A percentile compares a stretch with the other conserved stretches of the same genome.
Conservation (phyloP, 2,888 invertebrate species). For the Hololepta plana region DNA sequence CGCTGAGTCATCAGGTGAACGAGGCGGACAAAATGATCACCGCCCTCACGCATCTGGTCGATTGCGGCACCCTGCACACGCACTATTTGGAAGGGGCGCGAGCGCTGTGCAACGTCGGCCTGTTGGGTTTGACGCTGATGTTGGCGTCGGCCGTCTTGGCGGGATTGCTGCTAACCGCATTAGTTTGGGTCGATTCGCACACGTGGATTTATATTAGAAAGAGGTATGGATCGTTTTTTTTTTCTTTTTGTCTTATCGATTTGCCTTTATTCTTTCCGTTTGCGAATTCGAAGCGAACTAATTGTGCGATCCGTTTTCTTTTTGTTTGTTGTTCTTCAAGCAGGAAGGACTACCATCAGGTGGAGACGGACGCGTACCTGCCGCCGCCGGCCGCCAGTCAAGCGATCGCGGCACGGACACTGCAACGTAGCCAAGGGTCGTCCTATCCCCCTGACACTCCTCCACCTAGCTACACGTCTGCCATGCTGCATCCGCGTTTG, state of each 20-base stretch:
- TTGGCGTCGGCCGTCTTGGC: conserved; percentile 71
- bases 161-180: conserved; percentile 76
- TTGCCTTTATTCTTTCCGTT: conserved; percentile 1
- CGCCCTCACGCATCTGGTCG: conserved; percentile 50
- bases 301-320: conserved; percentile 1
- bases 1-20: conserved; percentile 59
- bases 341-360: conserved; percentile 63
- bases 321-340: conserved; percentile 15
- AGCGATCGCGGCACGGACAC: conserved; percentile 41
- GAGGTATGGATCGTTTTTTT: conserved; percentile 35
- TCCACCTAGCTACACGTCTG: conserved; percentile 41
- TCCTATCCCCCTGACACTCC: conserved; percentile 39
- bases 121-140: conserved; percentile 72
- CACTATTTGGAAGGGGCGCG: conserved; percentile 66
- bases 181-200: conserved; percentile 89
- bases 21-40: conserved; percentile 55
- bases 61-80: conserved; percentile 68
- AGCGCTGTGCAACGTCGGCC: conserved; percentile 66
- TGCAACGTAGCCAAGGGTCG: conserved; percentile 52
- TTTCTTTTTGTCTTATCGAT: conserved; percentile 2
- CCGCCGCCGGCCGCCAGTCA: conserved; percentile 40
- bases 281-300: background rate
- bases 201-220: conserved; percentile 94
- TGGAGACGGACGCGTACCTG: conserved; percentile 67
- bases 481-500: conserved; percentile 31